phyloP scores from a whole-genome alignment of 2,888 invertebrate genomes.

The Lottia gigantea region DNA sequence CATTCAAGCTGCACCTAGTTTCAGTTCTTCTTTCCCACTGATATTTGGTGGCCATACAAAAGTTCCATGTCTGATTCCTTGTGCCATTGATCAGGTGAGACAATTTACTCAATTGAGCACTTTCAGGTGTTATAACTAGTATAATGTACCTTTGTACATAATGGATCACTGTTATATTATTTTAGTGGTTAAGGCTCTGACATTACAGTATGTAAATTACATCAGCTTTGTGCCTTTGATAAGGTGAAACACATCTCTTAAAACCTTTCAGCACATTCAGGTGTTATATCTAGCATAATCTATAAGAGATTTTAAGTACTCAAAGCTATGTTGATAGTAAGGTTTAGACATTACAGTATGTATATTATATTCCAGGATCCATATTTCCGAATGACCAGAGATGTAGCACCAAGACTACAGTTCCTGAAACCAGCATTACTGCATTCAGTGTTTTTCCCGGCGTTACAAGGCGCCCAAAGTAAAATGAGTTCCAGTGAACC shows the following conservation, averaged over 20 bases:
- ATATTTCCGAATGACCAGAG: slow-evolving; percentile 98
- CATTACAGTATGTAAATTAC: neutral
- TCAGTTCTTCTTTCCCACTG: slow-evolving; percentile 77
- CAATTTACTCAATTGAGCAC: neutral
- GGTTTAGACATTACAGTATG: too few species aligned
- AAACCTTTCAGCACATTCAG: too few species aligned
- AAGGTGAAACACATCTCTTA: too few species aligned
- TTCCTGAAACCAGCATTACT: slow-evolving; percentile 87
- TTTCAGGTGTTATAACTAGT: neutral
- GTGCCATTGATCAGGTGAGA: slow-evolving; percentile 93
- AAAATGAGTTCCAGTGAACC: slow-evolving; percentile 98
- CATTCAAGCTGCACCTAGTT: slow-evolving; percentile 93
- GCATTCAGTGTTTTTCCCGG: slow-evolving; percentile 91
- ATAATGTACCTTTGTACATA: too few species aligned
- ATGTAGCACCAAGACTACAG: slow-evolving; percentile 93
- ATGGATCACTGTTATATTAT: too few species aligned
- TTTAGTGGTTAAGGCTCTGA: neutral
- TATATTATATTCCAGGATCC: slow-evolving; percentile 78
- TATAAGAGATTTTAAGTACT: too few species aligned
- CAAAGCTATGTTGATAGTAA: too few species aligned
- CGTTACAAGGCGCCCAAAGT: slow-evolving; percentile 94
- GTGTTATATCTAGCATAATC: too few species aligned
- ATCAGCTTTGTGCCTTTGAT: too few species aligned
- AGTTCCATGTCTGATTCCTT: slow-evolving; percentile 89
- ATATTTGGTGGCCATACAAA: slow-evolving; percentile 83